Evolutionary conservation across 2,888 invertebrate genomes (phyloP).

Genomic region (Volucella bombylans): DNA sequence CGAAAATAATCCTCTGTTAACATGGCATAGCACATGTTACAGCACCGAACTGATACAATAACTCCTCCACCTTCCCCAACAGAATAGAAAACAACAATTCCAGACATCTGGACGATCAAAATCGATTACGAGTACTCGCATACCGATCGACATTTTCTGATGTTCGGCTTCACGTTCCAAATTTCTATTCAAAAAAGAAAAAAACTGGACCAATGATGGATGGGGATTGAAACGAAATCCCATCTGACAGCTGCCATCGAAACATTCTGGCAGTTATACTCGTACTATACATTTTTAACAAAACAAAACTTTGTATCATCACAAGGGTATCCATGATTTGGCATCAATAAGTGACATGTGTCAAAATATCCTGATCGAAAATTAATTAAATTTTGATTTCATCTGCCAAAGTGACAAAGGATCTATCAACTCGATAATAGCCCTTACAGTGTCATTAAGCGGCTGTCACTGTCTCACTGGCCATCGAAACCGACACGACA

Average conservation of each 20-base stretch:
- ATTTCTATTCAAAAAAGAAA: constrained; percentile 10
- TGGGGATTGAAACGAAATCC: constrained; percentile 36
- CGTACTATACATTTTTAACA: background rate
- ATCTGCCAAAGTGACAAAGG: constrained; percentile 1
- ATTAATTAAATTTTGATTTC: constrained; percentile 4
- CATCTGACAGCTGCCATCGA: constrained; percentile 64
- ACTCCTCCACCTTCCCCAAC: constrained; percentile 42
- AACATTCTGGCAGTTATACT: constrained; percentile 41
- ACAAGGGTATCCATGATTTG: background rate
- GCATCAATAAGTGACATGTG: background rate
- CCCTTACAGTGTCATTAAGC: background rate
- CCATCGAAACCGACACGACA: constrained; percentile 4
- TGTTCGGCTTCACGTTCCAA: constrained; percentile 21
- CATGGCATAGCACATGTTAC: constrained; percentile 63
- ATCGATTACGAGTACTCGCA: constrained; percentile 16
- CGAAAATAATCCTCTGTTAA: constrained; percentile 70
- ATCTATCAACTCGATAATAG: constrained; percentile 32
- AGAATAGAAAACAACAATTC: constrained; percentile 42
- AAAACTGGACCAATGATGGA: constrained; percentile 35
- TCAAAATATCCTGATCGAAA: constrained; percentile 18
- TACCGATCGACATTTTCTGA: constrained; percentile 64
- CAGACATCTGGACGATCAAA: constrained; percentile 49
- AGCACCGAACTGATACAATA: constrained; percentile 26
- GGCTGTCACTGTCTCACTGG: constrained; percentile 12
- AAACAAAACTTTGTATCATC: constrained; percentile 4